Conservation (phyloP, 2,797 vertebrate genomes). For the Danio kyathit region DNA sequence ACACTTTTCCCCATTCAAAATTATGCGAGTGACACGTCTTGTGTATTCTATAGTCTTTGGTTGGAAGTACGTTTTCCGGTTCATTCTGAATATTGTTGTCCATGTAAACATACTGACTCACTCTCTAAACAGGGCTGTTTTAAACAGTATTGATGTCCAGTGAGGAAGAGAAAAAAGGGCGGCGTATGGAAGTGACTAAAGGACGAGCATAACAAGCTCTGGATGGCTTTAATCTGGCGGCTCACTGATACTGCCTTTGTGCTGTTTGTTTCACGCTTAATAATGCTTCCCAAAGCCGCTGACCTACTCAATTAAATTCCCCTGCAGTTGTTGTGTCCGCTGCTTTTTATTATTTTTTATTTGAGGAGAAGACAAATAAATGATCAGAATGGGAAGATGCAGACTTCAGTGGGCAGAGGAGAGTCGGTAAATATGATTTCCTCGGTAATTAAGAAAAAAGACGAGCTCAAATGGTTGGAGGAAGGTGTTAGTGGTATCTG, state of each 20-base stretch:
- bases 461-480: constrained; percentile 64
- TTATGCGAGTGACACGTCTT: no score
- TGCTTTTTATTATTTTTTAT: constrained; percentile 56
- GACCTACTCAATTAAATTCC: constrained; percentile 81
- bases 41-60: no score
- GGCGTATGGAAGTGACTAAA: constrained; percentile 9
- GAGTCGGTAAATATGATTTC: constrained; percentile 75
- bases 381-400: constrained; percentile 75
- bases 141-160: constrained; percentile 69
- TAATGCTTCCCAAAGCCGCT: constrained; percentile 73
- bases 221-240: constrained; percentile 64
- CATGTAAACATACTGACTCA: no score
- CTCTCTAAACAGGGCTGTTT: constrained; percentile 65
- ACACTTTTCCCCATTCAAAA: no score
- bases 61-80: no score
- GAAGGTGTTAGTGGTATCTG: constrained; percentile 75
- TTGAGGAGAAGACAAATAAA: constrained; percentile 67
- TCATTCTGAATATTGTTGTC: no score
- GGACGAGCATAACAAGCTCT: constrained; percentile 45
- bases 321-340: constrained; percentile 34
- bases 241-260: constrained; percentile 54
- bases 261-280: constrained; percentile 72
- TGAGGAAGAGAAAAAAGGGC: constrained; percentile 13
- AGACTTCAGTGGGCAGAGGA: constrained; percentile 69
- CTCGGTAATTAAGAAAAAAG: constrained; percentile 75